Evolutionary conservation across 2,113 vertebrate species (phyloP).

Genomic region (Microcebus jonahi): DNA sequence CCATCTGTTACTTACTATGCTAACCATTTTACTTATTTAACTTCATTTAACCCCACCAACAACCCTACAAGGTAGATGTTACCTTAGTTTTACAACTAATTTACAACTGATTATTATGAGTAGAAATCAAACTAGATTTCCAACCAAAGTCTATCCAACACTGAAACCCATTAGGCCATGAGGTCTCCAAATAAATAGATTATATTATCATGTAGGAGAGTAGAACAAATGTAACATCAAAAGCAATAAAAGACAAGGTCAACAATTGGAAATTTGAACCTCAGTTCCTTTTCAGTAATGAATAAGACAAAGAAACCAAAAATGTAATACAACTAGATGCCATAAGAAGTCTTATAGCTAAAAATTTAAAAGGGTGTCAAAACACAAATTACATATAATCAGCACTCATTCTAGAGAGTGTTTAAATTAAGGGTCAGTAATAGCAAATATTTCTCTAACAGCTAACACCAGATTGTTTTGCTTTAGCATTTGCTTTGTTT

Average conservation of each 20-base stretch:
- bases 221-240: conserved; percentile 6
- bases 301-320: conserved; percentile 36
- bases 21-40: neutral
- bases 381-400: conserved; percentile 15
- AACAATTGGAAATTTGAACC: neutral
- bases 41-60: neutral
- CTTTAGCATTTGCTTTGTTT: conserved; percentile 23
- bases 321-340: neutral
- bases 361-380: conserved; percentile 14
- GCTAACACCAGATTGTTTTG: conserved; percentile 42
- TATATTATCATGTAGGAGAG: neutral
- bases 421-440: conserved; percentile 36
- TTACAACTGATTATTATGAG: neutral
- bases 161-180: neutral
- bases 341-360: neutral
- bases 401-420: neutral
- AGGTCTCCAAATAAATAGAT: neutral
- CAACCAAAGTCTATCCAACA: neutral
- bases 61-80: neutral
- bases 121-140: conserved; percentile 33
- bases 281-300: neutral
- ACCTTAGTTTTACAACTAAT: conserved; percentile 8
- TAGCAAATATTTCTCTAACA: conserved; percentile 41
- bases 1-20: neutral
- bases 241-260: conserved; percentile 8